Conservation (phyloP, 2,113 vertebrate species). For the Semnornis frantzii region DNA sequence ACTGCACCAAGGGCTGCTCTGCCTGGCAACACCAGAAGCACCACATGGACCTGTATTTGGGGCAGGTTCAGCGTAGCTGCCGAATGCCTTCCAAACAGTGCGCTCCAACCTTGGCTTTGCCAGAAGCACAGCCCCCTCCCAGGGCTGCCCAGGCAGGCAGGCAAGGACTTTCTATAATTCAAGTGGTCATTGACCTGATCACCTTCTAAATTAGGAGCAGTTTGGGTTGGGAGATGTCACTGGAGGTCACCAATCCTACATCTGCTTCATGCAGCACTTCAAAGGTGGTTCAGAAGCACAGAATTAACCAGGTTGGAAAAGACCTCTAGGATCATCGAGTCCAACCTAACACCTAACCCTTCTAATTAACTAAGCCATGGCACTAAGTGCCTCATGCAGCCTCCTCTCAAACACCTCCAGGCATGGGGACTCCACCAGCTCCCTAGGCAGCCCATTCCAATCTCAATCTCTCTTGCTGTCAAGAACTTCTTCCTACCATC, state of each 20-base stretch:
- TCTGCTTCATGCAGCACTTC: background rate
- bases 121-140: background rate
- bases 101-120: background rate
- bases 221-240: background rate
- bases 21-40: background rate
- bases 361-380: too few species aligned
- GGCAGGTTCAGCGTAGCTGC: background rate
- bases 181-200: accelerated
- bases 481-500: too few species aligned
- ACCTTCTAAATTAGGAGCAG: background rate
- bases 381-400: too few species aligned
- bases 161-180: background rate
- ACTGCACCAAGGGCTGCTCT: background rate
- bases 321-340: too few species aligned
- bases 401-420: too few species aligned
- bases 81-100: background rate
- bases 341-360: too few species aligned
- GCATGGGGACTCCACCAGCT: too few species aligned
- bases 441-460: too few species aligned
- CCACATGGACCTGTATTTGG: background rate
- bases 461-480: too few species aligned
- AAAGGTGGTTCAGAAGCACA: background rate
- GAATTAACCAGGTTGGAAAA: too few species aligned
- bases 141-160: background rate
- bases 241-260: background rate